Evolutionary conservation across 23 tunicate genomes (phyloP), one percentile per base, ranked within the genome.

Genomic region (Trididemnum clinides): DNA sequence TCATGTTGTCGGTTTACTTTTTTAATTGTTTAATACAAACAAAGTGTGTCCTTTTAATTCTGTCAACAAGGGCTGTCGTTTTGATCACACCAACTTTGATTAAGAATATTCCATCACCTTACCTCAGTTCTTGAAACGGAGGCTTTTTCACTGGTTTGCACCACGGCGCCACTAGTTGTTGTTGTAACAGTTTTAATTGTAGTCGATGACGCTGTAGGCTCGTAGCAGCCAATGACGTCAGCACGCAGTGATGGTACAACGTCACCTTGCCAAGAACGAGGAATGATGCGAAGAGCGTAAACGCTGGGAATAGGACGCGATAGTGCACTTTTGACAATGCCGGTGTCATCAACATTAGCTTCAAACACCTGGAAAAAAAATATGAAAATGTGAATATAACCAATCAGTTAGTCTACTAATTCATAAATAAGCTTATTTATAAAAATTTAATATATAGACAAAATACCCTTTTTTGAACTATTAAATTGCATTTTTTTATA

Each of bases 181-280:
- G 98, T 94, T 26, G 94, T 81, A 4, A 82, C 76, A 18, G 64
- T 44, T 37, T 63, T 80, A 29, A 64, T 66, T 28, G 94, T 84
- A 0, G 94, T 89, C 21, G 83, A 26, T 5, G 81, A 28, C 0
- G 73, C 54, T 1, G 44, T 51, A 18, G 0, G 57, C 34, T 71
- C 73, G 71, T 51, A 86, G 39, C 95, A 90, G 21, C 95, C 95
- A 59, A 82, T 80, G 22, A 90, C 72, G 69, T 90, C 90, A 18
- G 80, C 77, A 37, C 95, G 49, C 5, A 90, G 69, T 10, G 86
- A 12, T 2, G 95, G 90, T 1, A 66, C 34, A 31, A 39, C 71
- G 4, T 64, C 85, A 64, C 87, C 86, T 10, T 22, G 28, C 90
- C 86, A 80, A 2, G 89, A 79, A 26, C 72, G 63, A 0, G 95